phyloP scores from a whole-genome alignment of 2,888 invertebrate genomes.

The Liodrosophila aerea region DNA sequence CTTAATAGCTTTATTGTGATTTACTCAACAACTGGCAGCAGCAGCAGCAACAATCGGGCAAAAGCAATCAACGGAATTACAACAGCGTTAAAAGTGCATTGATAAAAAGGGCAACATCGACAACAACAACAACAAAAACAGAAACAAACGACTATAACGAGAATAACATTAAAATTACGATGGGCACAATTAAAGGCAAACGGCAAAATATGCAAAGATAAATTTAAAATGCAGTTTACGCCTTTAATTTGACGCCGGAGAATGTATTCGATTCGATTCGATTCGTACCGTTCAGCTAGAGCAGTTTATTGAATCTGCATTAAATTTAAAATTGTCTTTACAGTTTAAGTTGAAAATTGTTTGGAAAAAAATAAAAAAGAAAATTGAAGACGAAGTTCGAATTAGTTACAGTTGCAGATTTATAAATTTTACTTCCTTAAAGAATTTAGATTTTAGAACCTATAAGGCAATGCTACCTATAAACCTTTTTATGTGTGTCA shows the following conservation, averaged over 20 bases:
- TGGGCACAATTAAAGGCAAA: constrained; percentile 51
- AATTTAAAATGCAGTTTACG: constrained; percentile 36
- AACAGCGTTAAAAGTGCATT: constrained; percentile 73
- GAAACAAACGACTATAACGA: constrained; percentile 24
- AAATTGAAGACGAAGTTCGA: no score
- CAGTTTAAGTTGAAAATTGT: constrained; percentile 4
- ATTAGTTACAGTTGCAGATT: no score
- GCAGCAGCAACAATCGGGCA: constrained; percentile 31
- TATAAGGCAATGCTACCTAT: no score
- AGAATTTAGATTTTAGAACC: no score
- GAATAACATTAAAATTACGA: constrained; percentile 59
- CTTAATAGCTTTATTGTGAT: constrained; percentile 79
- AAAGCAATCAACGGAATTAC: constrained; percentile 74
- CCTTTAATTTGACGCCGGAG: constrained; percentile 4
- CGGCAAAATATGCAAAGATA: constrained; percentile 34
- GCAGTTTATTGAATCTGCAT: no score
- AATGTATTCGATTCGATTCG: background rate
- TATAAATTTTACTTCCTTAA: no score
- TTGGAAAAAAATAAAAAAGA: no score
- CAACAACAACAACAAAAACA: constrained; percentile 22
- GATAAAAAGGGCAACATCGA: constrained; percentile 50
- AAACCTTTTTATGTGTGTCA: no score
- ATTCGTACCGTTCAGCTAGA: no score
- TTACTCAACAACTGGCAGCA: constrained; percentile 64
- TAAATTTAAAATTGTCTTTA: no score